A percentile compares a stretch with the other conserved stretches of the same genome.
phyloP scores from a whole-genome alignment of 2,113 vertebrate genomes.

The Thomomys bottae region DNA sequence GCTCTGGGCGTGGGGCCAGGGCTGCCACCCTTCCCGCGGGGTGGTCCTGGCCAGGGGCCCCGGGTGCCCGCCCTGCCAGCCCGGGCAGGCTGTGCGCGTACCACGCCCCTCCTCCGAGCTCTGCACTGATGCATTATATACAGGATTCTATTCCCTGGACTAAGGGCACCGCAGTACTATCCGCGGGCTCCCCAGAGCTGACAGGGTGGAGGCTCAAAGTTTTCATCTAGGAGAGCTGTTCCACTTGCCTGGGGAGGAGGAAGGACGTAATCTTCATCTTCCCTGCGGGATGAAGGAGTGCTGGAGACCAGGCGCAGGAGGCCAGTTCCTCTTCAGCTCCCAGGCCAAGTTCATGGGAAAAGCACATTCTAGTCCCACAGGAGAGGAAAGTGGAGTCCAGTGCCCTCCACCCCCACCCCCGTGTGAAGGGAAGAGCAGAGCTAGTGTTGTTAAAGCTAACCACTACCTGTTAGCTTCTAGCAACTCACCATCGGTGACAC shows the following conservation, averaged over 20 bases:
- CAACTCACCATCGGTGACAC: neutral
- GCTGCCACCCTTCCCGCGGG: no score
- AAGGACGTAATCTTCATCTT: slow-evolving; percentile 73
- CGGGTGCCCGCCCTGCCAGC: no score
- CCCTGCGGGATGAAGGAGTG: slow-evolving; percentile 73
- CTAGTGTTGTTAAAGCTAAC: neutral
- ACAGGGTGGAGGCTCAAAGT: slow-evolving; percentile 65
- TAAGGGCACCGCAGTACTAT: slow-evolving; percentile 73
- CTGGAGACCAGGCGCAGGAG: neutral
- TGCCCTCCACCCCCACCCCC: neutral
- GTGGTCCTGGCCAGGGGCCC: neutral
- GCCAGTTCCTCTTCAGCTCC: neutral
- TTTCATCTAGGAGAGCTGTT: slow-evolving; percentile 65
- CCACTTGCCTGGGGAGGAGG: slow-evolving; percentile 56
- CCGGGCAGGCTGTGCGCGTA: neutral
- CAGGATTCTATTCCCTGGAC: slow-evolving; percentile 55
- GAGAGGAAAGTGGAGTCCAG: neutral
- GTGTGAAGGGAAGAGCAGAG: neutral
- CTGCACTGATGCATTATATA: slow-evolving; percentile 59
- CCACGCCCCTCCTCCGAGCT: slow-evolving; percentile 15
- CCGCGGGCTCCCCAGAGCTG: slow-evolving; percentile 73
- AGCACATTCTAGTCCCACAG: neutral
- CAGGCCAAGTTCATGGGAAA: neutral
- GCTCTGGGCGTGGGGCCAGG: no score
- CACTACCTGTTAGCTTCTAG: neutral